A percentile compares a stretch with the other conserved stretches of the same genome.
Conservation (phyloP, 2,113 vertebrate genomes). For the Hassar affinis region DNA sequence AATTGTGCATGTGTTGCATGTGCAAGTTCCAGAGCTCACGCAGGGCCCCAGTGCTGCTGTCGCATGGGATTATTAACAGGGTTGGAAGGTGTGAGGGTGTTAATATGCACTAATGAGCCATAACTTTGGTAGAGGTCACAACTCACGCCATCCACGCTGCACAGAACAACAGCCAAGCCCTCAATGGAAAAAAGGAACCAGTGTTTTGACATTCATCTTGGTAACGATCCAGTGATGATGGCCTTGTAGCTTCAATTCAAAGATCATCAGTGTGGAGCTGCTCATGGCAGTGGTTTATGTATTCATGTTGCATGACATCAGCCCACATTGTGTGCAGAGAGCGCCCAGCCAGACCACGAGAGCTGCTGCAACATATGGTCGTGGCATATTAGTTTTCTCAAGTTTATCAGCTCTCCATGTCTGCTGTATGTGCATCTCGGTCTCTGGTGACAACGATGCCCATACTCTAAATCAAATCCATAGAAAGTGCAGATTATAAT, state of each 20-base stretch:
- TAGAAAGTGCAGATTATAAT: not conserved
- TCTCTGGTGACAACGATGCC: not conserved
- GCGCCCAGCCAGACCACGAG: constrained; percentile 14
- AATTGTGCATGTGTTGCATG: constrained; percentile 23
- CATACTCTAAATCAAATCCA: not conserved
- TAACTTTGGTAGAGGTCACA: constrained; percentile 40
- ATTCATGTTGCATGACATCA: constrained; percentile 48
- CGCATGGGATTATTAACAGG: constrained; percentile 18
- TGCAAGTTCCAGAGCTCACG: not conserved
- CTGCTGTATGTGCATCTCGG: not conserved
- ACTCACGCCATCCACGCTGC: constrained; percentile 1
- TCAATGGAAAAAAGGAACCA: constrained; percentile 29
- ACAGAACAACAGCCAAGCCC: not conserved
- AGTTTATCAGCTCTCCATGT: not conserved
- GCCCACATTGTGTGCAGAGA: constrained; percentile 24
- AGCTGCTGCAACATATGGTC: constrained; percentile 4
- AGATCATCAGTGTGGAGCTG: constrained; percentile 21
- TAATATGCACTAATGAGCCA: constrained; percentile 47
- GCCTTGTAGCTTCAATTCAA: not conserved
- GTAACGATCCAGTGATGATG: constrained; percentile 11
- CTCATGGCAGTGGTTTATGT: constrained; percentile 7
- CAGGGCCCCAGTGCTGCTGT: not conserved
- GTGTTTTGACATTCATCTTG: constrained; percentile 31
- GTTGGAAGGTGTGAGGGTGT: constrained; percentile 44
- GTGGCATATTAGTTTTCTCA: not conserved